Conservation (phyloP, 2,888 invertebrate genomes). For the Seira sanloemensis region DNA sequence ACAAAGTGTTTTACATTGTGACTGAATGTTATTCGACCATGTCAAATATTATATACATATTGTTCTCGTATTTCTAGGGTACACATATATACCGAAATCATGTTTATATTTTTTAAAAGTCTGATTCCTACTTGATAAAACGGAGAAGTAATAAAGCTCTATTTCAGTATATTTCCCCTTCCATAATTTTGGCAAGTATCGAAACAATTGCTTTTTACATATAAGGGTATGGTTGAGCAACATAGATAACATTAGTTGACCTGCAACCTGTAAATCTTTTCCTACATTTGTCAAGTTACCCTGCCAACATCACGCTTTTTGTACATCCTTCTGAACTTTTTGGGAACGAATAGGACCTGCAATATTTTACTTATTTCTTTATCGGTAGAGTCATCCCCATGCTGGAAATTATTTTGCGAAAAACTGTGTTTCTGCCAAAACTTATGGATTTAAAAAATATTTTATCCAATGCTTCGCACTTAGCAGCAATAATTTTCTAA, state of each 20-base stretch:
- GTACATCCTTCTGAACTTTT: too few relatives aligned
- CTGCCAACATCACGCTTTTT: too few relatives aligned
- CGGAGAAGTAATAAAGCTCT: neutral
- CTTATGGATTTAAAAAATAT: too few relatives aligned
- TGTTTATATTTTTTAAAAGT: constrained; percentile 54
- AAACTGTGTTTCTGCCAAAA: too few relatives aligned
- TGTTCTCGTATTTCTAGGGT: neutral
- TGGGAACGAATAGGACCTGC: too few relatives aligned
- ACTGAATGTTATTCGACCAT: constrained; percentile 41
- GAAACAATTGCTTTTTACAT: constrained; percentile 29
- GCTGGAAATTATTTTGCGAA: too few relatives aligned
- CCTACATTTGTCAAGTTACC: neutral
- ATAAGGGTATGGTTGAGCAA: neutral
- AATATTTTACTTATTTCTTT: too few relatives aligned
- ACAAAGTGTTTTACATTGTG: constrained; percentile 82
- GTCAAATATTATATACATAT: constrained; percentile 10
- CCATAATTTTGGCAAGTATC: neutral
- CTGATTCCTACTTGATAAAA: constrained; percentile 29
- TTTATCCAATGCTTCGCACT: too few relatives aligned
- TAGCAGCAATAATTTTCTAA: too few relatives aligned
- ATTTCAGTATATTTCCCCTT: too few relatives aligned
- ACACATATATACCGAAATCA: constrained; percentile 18
- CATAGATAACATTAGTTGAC: neutral
- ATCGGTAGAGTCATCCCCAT: too few relatives aligned
- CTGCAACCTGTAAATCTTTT: neutral